Conservation (phyloP, 2,797 vertebrate species). For the Naso thynnoides region DNA sequence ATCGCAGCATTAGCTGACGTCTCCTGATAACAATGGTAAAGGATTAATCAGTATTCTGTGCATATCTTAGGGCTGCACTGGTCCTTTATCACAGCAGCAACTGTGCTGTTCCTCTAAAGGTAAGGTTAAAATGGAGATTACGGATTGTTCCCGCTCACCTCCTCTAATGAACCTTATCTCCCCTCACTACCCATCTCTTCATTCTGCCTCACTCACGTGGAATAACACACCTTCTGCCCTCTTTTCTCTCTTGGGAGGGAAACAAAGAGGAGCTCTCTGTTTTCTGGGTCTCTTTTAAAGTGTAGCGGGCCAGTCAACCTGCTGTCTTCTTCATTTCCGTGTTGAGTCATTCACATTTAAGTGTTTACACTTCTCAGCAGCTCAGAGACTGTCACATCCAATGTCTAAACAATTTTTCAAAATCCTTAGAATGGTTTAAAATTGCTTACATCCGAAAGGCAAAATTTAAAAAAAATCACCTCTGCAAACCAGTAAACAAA, state of each 20-base stretch:
- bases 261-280: conserved; percentile 52
- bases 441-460: not conserved
- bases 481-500: conserved; percentile 7
- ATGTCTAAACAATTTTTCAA: conserved; percentile 6
- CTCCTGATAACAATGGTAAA: conserved; percentile 75
- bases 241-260: conserved; percentile 45
- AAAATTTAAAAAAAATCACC: conserved; percentile 10
- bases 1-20: conserved; percentile 69
- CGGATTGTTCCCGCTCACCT: conserved; percentile 74
- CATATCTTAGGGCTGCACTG: conserved; percentile 57
- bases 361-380: conserved; percentile 29
- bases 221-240: conserved; percentile 58
- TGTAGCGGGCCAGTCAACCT: conserved; percentile 40
- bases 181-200: conserved; percentile 69
- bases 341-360: conserved; percentile 41
- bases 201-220: conserved; percentile 57
- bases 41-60: conserved; percentile 80
- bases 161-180: conserved; percentile 84
- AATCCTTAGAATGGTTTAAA: conserved; percentile 10
- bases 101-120: conserved; percentile 75
- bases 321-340: conserved; percentile 55
- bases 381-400: conserved; percentile 1
- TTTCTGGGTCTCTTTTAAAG: conserved; percentile 49
- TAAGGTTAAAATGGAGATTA: conserved; percentile 86
- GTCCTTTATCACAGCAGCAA: conserved; percentile 76